A percentile compares a stretch with the other conserved stretches of the same genome.
phyloP scores from a whole-genome alignment of 2,113 vertebrate genomes.

The Ammodytes dubius region DNA sequence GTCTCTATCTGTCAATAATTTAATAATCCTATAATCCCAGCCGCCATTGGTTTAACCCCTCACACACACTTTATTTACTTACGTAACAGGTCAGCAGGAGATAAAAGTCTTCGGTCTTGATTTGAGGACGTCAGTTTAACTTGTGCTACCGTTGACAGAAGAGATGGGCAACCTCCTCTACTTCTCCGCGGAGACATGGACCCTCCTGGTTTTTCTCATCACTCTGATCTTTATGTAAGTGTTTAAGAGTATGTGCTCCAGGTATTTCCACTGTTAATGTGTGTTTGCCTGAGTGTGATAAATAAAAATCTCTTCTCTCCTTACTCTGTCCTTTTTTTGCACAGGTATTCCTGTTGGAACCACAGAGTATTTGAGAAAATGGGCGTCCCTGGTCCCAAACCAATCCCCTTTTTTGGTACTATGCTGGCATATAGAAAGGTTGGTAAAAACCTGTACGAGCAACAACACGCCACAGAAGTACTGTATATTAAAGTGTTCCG shows the following conservation, averaged over 20 bases:
- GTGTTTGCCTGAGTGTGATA: neutral
- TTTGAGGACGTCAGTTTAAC: neutral
- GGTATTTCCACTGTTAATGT: neutral
- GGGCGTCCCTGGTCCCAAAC: slow-evolving; percentile 82
- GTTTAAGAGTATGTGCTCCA: neutral
- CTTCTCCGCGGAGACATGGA: slow-evolving; percentile 77
- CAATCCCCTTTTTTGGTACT: slow-evolving; percentile 69
- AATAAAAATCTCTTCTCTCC: neutral
- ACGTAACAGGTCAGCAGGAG: neutral
- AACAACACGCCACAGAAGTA: neutral
- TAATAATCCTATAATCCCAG: neutral
- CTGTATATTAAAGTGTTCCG: neutral
- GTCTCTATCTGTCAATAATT: slow-evolving; percentile 27
- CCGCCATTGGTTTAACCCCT: slow-evolving; percentile 47
- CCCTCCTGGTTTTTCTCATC: slow-evolving; percentile 67
- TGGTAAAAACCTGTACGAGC: neutral
- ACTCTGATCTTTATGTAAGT: slow-evolving; percentile 75
- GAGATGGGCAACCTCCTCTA: slow-evolving; percentile 49
- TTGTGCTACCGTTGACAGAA: neutral
- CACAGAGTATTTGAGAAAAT: slow-evolving; percentile 83
- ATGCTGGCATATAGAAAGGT: slow-evolving; percentile 71
- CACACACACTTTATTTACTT: slow-evolving; percentile 36
- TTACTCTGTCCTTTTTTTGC: neutral
- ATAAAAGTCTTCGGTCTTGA: slow-evolving; percentile 15
- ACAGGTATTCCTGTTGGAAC: slow-evolving; percentile 73